Percentiles rank a stretch among this genome's conserved stretches.
phyloP scores from a whole-genome alignment of 23 tunicate genomes.

The Clavelina lepadiformis region DNA sequence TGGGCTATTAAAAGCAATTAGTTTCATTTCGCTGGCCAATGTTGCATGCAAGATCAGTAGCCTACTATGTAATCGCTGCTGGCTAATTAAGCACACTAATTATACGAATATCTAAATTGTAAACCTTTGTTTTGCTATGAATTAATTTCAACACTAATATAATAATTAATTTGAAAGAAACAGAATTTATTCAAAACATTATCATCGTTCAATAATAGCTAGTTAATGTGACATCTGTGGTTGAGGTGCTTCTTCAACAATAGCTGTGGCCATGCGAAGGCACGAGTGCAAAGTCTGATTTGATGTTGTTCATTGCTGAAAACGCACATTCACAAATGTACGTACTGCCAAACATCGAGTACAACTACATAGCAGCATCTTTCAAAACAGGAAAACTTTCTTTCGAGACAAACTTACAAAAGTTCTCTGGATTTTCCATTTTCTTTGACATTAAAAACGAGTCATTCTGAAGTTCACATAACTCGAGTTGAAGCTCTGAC shows the following conservation, averaged over 20 bases:
- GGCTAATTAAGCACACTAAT: too few species aligned
- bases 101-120: too few species aligned
- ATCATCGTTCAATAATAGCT: neutral
- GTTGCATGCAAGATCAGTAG: too few species aligned
- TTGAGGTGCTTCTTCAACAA: constrained; percentile 18
- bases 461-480: constrained; percentile 26
- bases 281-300: constrained; percentile 4
- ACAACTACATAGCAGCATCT: constrained; percentile 15
- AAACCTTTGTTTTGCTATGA: too few species aligned
- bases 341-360: constrained; percentile 17
- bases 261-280: constrained; percentile 15
- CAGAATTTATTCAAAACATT: too few species aligned
- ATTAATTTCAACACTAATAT: too few species aligned
- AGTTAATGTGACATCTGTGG: constrained; percentile 22
- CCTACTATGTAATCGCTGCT: too few species aligned
- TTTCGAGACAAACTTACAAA: constrained; percentile 26
- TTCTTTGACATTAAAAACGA: constrained; percentile 16
- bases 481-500: constrained; percentile 13
- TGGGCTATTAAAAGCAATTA: too few species aligned
- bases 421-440: constrained; percentile 14
- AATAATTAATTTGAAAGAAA: too few species aligned
- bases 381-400: constrained; percentile 14
- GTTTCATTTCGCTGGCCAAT: too few species aligned
- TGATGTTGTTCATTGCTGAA: constrained; percentile 19
- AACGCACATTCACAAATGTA: constrained; percentile 22